A percentile compares a stretch with the other conserved stretches of the same genome.
Conservation (phyloP, 2,888 invertebrate species). For the Uropetala carovei region DNA sequence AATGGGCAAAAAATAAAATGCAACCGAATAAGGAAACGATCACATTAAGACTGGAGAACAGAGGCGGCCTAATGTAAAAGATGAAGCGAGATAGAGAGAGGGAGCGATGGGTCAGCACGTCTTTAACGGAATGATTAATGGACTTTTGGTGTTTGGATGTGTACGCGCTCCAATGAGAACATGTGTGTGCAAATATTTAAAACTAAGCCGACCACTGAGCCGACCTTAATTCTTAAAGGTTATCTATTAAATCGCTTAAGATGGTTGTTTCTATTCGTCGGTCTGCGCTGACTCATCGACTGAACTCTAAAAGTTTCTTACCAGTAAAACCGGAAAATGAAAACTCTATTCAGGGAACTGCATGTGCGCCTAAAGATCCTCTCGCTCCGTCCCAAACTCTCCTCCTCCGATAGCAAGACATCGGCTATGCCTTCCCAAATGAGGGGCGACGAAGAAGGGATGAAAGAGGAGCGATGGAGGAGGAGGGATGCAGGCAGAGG, state of each 20-base stretch:
- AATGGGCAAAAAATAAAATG: neutral
- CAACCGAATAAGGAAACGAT: neutral
- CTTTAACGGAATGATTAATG: slow-evolving; percentile 1
- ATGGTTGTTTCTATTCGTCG: neutral
- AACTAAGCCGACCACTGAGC: neutral
- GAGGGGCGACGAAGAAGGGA: too few species aligned
- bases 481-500: slow-evolving; percentile 1
- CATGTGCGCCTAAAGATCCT: neutral
- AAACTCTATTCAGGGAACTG: neutral
- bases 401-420: neutral
- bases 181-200: neutral
- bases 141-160: neutral
- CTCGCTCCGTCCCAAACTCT: neutral
- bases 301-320: neutral
- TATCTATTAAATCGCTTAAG: neutral
- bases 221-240: neutral
- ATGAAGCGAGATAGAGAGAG: neutral
- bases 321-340: neutral
- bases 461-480: neutral
- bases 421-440: neutral
- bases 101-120: neutral
- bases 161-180: neutral
- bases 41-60: neutral
- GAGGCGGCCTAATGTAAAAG: neutral
- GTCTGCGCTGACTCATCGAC: neutral